phyloP scores from a whole-genome alignment of 2,797 vertebrate genomes.

The Anguilla anguilla region DNA sequence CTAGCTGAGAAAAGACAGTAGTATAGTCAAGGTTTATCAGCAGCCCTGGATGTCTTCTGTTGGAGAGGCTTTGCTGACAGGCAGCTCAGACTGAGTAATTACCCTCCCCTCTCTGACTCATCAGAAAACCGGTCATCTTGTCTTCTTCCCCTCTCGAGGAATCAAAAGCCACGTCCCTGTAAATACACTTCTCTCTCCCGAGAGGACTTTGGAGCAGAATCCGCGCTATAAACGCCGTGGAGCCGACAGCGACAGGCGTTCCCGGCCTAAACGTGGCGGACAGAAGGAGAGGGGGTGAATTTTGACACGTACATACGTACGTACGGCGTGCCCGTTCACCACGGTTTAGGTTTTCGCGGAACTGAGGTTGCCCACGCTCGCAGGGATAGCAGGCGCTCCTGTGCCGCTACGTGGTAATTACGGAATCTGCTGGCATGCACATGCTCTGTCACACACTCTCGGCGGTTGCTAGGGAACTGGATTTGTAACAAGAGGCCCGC shows the following conservation, averaged over 20 bases:
- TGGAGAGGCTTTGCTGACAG: background rate
- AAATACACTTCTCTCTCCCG: background rate
- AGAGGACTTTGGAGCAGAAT: background rate
- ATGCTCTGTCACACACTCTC: background rate
- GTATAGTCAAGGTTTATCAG: background rate
- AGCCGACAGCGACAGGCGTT: background rate
- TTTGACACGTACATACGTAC: background rate
- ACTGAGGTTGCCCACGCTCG: background rate
- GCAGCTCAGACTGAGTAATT: slow-evolving; percentile 3
- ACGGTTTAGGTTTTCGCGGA: background rate
- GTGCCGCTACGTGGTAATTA: background rate
- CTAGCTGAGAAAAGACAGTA: background rate
- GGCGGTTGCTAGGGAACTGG: background rate
- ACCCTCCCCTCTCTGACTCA: slow-evolving; percentile 3
- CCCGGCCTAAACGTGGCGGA: background rate
- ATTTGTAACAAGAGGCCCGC: background rate
- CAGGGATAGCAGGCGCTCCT: background rate
- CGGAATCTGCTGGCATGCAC: background rate
- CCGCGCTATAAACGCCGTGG: background rate
- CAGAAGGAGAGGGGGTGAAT: background rate
- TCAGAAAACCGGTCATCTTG: background rate
- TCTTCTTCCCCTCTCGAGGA: background rate
- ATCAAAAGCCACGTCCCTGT: background rate
- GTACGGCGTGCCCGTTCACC: background rate
- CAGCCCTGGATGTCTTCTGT: background rate